A percentile compares a stretch with the other conserved stretches of the same genome.
Conservation (phyloP, 2,113 vertebrate species). For the Neodon shergylaensis region DNA sequence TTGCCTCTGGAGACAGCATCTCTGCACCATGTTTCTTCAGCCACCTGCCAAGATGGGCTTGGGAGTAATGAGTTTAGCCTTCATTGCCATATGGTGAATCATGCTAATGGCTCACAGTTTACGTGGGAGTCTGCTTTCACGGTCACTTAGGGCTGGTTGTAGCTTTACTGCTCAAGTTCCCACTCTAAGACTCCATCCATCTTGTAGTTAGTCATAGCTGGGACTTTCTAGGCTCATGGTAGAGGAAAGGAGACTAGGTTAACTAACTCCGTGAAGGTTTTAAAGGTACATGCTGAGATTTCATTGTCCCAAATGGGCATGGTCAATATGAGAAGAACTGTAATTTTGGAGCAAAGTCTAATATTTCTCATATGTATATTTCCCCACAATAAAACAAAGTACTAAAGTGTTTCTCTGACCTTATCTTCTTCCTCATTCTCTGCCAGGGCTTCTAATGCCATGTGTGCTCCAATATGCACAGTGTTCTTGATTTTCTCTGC, state of each 20-base stretch:
- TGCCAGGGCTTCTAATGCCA: not conserved
- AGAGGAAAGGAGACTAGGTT: not conserved
- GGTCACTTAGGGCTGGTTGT: not conserved
- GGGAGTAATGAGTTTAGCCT: not conserved
- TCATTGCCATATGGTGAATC: not conserved
- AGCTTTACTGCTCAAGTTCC: not conserved
- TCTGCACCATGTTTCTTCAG: not conserved
- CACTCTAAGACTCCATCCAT: not conserved
- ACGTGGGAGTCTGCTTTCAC: not conserved
- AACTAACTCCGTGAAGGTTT: not conserved
- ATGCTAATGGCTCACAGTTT: not conserved
- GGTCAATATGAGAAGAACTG: not conserved
- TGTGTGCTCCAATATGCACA: not conserved
- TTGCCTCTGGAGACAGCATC: accelerated
- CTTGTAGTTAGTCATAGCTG: not conserved
- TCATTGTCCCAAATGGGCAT: not conserved
- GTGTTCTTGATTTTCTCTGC: not conserved
- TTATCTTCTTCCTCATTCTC: not conserved
- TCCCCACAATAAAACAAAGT: not conserved
- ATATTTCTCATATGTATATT: not conserved
- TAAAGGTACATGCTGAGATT: not conserved
- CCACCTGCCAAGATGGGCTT: not conserved
- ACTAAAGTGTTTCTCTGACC: not conserved
- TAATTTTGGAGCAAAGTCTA: not conserved
- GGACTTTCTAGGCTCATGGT: not conserved